Base-by-base conservation (phyloP, 2,888 invertebrate genomes). In the Tetanocera ferruginea region DNA sequence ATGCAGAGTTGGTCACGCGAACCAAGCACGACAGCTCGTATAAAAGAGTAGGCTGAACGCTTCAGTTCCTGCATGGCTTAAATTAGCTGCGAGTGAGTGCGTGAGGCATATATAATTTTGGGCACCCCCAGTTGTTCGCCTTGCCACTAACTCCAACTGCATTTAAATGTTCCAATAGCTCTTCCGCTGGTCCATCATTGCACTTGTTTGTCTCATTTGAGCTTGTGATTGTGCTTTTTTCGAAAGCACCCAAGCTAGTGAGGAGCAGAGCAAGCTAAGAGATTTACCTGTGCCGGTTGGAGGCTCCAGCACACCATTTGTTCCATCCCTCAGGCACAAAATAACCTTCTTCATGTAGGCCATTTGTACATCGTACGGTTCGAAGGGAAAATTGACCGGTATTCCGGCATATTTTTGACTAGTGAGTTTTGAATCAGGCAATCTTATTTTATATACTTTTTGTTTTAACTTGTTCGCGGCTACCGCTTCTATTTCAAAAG, bases 1-100 rank as follows among this genome's bases (percentile, higher is more conserved):
- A 99, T 95, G 88, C 99, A 99, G 88, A 99, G 92, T 88, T 99
- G 98, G 87, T 99, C 99, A 84, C 99, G 92, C 0, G 99, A 99
- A 0, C 98, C 99, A 28, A 99, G 90, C n/a, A 98, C 94, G 66
- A 95, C 93, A 0, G 96, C 94, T 86, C 94, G 95, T 76, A 97
- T 93, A 87, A 94, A 93, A 80, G 92, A 94, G 85, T 98, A 99
- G 37, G 94, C 93, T 0, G 97, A 96, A 84, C 95, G 92, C 89
- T 98, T 98, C 72, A 99, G 90, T 90, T 99, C 99, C 84, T 96
- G 94, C 92, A 99, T 95, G 0, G 97, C 99, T 91, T 99, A 99
- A 1, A 95, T 94, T 14, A 99, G 89, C 88, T 99, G 99, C 0
- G 98, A 96, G 90, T 99, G 99, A 0, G 99, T 99, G 86, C 99